A percentile compares a stretch with the other conserved stretches of the same genome.
phyloP scores from a whole-genome alignment of 2,888 invertebrate species.

The Parasteatoda lunata region DNA sequence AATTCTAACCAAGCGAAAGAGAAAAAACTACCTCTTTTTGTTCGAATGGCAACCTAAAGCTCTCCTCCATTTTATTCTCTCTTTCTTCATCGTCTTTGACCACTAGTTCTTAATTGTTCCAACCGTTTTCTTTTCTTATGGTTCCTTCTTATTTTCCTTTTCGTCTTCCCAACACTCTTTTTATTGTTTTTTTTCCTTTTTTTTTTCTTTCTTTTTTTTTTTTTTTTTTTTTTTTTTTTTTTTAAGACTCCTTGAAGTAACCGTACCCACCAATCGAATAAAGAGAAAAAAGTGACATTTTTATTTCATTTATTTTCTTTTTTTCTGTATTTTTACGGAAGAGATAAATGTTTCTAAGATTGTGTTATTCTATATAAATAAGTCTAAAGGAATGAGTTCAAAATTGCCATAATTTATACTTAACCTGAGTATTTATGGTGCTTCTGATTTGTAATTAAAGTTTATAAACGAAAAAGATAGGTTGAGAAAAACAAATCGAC shows the following conservation, averaged over 20 bases:
- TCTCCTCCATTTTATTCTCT: conserved; percentile 64
- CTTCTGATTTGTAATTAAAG: too few species aligned
- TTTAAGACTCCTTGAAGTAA: too few species aligned
- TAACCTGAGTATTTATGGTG: not conserved
- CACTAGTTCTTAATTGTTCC: conserved; percentile 68
- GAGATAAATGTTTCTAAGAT: conserved; percentile 57
- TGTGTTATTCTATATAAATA: conserved; percentile 43
- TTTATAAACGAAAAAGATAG: too few species aligned
- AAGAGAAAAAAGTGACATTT: conserved; percentile 45
- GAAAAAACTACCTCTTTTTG: conserved; percentile 59
- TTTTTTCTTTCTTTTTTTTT: too few species aligned
- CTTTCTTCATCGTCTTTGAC: conserved; percentile 66
- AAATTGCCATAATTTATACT: conserved; percentile 44
- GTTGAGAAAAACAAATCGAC: too few species aligned
- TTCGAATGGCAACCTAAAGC: conserved; percentile 66
- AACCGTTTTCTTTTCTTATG: conserved; percentile 58
- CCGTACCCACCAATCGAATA: conserved; percentile 36
- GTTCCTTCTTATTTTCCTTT: conserved; percentile 25
- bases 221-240: too few species aligned
- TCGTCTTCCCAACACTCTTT: conserved; percentile 18
- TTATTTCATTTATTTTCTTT: conserved; percentile 62
- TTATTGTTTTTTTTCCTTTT: too few species aligned
- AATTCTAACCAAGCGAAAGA: conserved; percentile 65
- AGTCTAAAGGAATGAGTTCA: conserved; percentile 3
- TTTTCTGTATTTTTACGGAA: conserved; percentile 35